Base-by-base conservation (phyloP, 2,888 invertebrate species). In the Sialis lutaria region DNA sequence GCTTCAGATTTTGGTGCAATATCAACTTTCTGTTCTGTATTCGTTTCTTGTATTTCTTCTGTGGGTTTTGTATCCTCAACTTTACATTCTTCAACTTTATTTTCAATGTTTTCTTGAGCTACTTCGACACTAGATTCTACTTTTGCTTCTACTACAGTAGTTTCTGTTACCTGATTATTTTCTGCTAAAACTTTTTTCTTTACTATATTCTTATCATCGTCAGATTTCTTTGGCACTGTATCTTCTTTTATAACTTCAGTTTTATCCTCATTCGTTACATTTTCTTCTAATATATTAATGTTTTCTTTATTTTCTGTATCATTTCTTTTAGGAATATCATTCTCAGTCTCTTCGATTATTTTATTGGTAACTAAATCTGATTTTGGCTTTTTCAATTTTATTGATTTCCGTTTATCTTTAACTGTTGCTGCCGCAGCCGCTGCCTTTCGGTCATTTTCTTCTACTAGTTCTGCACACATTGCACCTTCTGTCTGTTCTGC, bases 381-480 rank as follows among this genome's bases (percentile, higher is more conserved):
- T 46, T 49, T 49, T 0, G 54, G 50, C 45, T 54, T 54, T 40
- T 54, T 56, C 32, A 52, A 48, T 50, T 54, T 56, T 34, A 46
- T 50, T 33, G 49, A 52, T 53, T 54, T 55, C 37, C 42, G 39
- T 22, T 33, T 43, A 37, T 41, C 47, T 40, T 47, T 48, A 37
- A 40, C 32, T 33, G 31, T 52, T 55, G 63, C 33, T 58, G 56
- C 6, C 55, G 62, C 33, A 58, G 56, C 6, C 6, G 60, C 58
- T 54, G 67, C 61, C 53, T 59, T 58, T 53, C 61, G 56, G 52
- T 64, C 61, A 10, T 63, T 61, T 53, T 69, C 67, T 54, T 66
- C 64, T 37, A 67, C 59, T 48, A 69, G 57, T 55, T 69, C 69
- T 7, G 64, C 53, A 55, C 67, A 68, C 42, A 63, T 66, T 3